Base-by-base conservation (phyloP, 2,113 vertebrate genomes). In the Apodemus speciosus region DNA sequence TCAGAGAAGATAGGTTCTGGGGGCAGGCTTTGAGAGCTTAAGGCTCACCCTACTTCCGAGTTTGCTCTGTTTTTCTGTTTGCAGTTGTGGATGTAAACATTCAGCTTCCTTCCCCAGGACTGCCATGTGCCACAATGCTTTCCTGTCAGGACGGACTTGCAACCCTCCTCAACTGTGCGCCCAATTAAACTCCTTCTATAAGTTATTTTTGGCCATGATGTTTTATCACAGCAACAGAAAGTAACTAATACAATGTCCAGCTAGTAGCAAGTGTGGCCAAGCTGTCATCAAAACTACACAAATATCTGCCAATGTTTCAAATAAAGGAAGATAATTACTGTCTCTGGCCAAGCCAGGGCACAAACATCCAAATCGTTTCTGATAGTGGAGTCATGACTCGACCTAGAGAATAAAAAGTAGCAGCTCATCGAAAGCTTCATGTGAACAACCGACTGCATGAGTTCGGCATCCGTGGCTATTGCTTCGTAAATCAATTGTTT, bases 391-490 rank as follows among this genome's bases (percentile, higher is more conserved):
- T 27, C 68, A 51, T n/a, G 89, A 15, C 40, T 38, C 72, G 89
- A 88, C 87, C 79, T 56, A 85, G 73, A 89, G 94, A 93, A 91
- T 80, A 43, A 3, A 89, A 92, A 72, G 85, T 58, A 89, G 60
- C 60, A 89, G 83, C 79, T 97, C 92, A 88, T 46, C 10, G 56
- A 92, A 93, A 95, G 68, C 43, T 80, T 43, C 85, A 91, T 0
- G 2, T 69, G 66, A 43, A 38, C 11, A 86, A 51, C 18, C 11
- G 84, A 43, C 21, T 30, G 11, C 21, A n/a, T 43, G 76, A 81
- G 13, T 73, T 79, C 64, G 27, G 49, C 38, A 75, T 73, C 21
- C 51, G 46, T 23, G 2, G 64, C n/a, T 77, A 30, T 15, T 58
- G 66, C 43, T 91, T 88, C 58, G 53, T 16, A 69, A 86, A 94